Conservation (phyloP, 2,797 vertebrate genomes). For the Peromyscus attwateri region DNA sequence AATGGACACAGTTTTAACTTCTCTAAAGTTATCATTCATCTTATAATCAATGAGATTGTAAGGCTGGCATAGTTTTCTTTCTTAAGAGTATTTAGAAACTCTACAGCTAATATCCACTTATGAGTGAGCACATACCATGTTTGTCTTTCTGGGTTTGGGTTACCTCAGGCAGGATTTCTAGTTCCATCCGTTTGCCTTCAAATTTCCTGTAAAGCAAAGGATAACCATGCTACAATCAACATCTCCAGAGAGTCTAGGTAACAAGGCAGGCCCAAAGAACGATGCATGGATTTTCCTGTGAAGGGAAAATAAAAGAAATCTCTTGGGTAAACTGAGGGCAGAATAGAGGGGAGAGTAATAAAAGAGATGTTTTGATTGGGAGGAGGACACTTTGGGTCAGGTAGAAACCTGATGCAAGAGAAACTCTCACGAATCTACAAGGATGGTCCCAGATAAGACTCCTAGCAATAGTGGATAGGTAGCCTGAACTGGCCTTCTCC, state of each 20-base stretch:
- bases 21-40: not conserved
- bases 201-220: not conserved
- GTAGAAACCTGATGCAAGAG: not conserved
- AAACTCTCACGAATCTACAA: not conserved
- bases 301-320: not conserved
- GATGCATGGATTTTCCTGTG: not conserved
- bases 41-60: not conserved
- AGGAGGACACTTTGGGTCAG: not conserved
- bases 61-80: not conserved
- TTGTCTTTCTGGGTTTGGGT: not conserved
- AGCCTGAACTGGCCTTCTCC: not conserved
- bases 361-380: not conserved
- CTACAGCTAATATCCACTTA: not conserved
- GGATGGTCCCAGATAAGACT: not conserved
- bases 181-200: not conserved
- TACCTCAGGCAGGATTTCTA: not conserved
- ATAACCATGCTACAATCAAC: not conserved
- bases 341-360: not conserved
- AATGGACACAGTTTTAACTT: not conserved
- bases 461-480: not conserved
- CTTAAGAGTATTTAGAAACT: not conserved
- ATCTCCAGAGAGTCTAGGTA: not conserved
- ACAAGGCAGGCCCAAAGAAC: not conserved
- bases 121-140: not conserved
- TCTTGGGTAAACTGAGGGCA: not conserved